Evolutionary conservation across 2,797 vertebrate species (phyloP).

Genomic region (Cercopithecus petaurista): DNA sequence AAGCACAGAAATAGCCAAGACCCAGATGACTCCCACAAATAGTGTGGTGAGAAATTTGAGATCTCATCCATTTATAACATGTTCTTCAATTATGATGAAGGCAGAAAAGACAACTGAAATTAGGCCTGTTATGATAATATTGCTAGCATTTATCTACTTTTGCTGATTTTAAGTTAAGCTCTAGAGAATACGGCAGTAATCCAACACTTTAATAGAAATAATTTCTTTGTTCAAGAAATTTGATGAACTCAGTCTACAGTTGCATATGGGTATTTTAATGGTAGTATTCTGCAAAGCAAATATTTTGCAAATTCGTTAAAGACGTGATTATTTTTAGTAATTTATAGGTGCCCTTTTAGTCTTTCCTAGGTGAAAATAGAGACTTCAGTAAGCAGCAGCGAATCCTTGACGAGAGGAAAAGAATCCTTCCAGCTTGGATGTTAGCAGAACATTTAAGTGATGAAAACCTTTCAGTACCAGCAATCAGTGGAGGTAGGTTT

Average conservation of each 20-base stretch:
- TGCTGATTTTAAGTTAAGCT: slow-evolving; percentile 43
- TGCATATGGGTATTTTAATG: slow-evolving; percentile 44
- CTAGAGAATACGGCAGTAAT: background rate
- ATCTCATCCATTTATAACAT: background rate
- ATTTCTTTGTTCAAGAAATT: slow-evolving; percentile 18
- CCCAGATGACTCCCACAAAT: background rate
- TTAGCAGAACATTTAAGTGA: slow-evolving; percentile 73
- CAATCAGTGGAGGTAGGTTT: slow-evolving; percentile 77
- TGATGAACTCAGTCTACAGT: background rate
- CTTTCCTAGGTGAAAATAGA: slow-evolving; percentile 40
- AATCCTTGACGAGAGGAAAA: slow-evolving; percentile 79
- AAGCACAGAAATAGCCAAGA: background rate
- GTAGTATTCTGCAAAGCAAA: background rate
- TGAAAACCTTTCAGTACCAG: slow-evolving; percentile 71
- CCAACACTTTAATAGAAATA: background rate
- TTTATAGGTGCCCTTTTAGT: slow-evolving; percentile 77
- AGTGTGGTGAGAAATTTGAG: slow-evolving; percentile 68
- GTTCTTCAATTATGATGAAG: background rate
- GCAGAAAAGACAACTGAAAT: background rate
- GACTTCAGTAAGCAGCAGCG: slow-evolving; percentile 45
- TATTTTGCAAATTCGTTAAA: slow-evolving; percentile 21
- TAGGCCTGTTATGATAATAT: background rate
- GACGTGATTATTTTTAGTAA: background rate
- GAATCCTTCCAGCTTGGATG: slow-evolving; percentile 88
- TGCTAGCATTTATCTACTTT: background rate